Percentiles rank a stretch among this genome's conserved stretches.
phyloP scores from a whole-genome alignment of 37 sponge, comb jelly and placozoan genomes.

The Oopsacas minuta region DNA sequence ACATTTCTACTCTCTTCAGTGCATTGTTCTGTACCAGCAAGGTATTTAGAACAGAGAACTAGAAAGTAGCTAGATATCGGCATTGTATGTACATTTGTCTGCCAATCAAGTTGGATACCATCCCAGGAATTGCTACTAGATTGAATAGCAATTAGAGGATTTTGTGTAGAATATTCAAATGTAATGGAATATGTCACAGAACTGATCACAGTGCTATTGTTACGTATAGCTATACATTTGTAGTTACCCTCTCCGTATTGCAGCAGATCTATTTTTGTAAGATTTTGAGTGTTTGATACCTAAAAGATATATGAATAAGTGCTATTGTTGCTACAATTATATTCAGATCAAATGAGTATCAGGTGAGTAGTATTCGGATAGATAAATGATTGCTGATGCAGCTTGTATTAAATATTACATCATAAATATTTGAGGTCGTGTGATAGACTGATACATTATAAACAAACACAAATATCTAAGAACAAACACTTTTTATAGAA shows the following conservation, averaged over 20 bases:
- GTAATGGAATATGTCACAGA: background rate
- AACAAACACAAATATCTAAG: no score
- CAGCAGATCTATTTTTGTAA: background rate
- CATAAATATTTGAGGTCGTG: no score
- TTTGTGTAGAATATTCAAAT: background rate
- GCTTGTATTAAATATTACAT: no score
- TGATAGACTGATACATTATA: no score
- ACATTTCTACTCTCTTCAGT: background rate
- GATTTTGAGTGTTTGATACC: background rate
- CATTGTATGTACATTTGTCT: background rate
- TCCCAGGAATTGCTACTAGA: background rate
- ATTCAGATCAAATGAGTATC: no score
- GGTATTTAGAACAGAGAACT: background rate
- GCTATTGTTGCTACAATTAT: background rate
- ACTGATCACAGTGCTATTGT: background rate
- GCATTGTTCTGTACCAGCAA: background rate
- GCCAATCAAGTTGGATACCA: background rate
- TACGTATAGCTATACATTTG: background rate
- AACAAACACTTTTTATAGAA: no score
- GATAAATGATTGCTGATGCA: no score
- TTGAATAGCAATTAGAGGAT: background rate
- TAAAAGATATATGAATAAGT: background rate
- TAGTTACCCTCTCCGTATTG: background rate
- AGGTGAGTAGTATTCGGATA: no score
- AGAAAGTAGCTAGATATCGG: background rate